A percentile compares a stretch with the other conserved stretches of the same genome.
Evolutionary conservation across 2,797 vertebrate genomes (phyloP).

Genomic region (Parauchenoglanis ngamensis): DNA sequence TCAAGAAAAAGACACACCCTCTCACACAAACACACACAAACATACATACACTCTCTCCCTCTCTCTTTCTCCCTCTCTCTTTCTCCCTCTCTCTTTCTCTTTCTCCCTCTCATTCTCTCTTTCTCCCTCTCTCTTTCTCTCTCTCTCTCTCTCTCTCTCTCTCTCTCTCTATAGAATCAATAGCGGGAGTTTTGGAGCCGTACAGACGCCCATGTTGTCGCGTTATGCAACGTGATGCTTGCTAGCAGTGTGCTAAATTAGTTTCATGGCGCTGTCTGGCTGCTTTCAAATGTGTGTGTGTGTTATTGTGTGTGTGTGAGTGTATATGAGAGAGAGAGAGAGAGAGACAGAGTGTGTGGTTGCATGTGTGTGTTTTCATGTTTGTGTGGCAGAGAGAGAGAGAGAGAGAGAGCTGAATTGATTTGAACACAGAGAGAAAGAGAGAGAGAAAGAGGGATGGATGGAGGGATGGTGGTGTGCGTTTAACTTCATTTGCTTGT

Average conservation of each 20-base stretch:
- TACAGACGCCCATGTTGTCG: conserved; percentile 22
- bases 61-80: not conserved
- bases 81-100: conserved; percentile 18
- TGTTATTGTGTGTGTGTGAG: not conserved
- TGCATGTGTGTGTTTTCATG: conserved; percentile 14
- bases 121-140: no score
- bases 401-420: not conserved
- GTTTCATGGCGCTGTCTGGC: conserved; percentile 38
- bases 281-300: conserved; percentile 11
- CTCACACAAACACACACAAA: not conserved
- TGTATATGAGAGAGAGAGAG: not conserved
- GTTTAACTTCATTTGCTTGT: conserved; percentile 24
- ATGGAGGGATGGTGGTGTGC: conserved; percentile 14
- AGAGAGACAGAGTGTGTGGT: not conserved
- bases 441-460: not conserved
- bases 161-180: conserved; percentile 18
- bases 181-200: conserved; percentile 25
- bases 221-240: conserved; percentile 23
- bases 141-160: no score
- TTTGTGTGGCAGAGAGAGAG: no score
- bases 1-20: no score
- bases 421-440: not conserved
- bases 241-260: conserved; percentile 21
- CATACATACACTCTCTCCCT: not conserved
- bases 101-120: not conserved